These are phyloP conservation scores for Ormyrus pomaceus DNA, from an alignment of 2,888 invertebrate species.

Conservation along the genomic window DNA sequence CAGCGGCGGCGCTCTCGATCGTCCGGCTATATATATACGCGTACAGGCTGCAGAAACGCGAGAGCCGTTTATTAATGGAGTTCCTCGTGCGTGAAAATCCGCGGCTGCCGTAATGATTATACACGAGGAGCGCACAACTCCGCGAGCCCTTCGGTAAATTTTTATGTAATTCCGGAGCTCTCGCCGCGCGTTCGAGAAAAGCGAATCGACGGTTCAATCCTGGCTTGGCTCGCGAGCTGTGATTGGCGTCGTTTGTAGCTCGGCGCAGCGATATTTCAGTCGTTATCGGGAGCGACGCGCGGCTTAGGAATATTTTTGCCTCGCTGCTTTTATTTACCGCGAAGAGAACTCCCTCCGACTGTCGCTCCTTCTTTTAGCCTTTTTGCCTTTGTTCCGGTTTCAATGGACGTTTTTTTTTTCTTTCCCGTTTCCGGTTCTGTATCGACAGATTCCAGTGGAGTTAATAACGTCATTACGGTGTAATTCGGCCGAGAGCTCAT, in stretches of 20 bases:
- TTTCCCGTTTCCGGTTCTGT: too few species aligned
- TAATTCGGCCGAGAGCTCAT: too few species aligned
- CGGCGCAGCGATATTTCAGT: not conserved
- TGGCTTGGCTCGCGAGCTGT: not conserved
- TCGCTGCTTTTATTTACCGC: too few species aligned
- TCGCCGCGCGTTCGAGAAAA: not conserved
- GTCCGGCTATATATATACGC: not conserved
- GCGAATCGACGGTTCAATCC: too few species aligned
- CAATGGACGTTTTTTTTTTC: too few species aligned
- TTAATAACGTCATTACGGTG: too few species aligned
- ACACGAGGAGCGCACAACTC: not conserved
- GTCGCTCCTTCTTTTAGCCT: too few species aligned
- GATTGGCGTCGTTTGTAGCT: constrained; percentile 16
- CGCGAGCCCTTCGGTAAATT: not conserved
- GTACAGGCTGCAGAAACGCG: not conserved
- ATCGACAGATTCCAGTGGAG: too few species aligned
- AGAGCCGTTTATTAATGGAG: constrained; percentile 51
- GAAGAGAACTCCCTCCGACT: too few species aligned
- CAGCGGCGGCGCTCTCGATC: not conserved
- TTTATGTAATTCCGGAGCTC: not conserved
- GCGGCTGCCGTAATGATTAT: constrained; percentile 25
- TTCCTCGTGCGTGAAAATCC: constrained; percentile 33
- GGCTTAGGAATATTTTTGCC: too few species aligned
- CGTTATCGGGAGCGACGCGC: not conserved
- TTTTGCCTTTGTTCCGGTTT: too few species aligned